phyloP scores from a whole-genome alignment of 2,113 vertebrate species.

The Chloropsis cyanopogon region DNA sequence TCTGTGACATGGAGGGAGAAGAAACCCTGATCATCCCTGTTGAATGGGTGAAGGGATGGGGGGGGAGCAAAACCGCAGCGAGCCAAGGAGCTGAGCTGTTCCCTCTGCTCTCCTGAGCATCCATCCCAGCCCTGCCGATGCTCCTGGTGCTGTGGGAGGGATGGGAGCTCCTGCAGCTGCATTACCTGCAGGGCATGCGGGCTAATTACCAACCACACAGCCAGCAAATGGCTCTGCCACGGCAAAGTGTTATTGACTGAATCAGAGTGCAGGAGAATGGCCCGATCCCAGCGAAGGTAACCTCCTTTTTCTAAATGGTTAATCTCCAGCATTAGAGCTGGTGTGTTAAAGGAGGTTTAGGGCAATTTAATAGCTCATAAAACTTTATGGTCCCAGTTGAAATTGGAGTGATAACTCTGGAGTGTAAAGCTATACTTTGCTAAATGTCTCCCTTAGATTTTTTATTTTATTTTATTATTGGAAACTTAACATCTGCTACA shows the following conservation, averaged over 20 bases:
- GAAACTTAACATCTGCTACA: conserved; percentile 70
- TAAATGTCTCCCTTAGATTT: conserved; percentile 63
- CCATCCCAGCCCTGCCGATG: rapidly evolving
- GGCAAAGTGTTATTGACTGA: conserved; percentile 39
- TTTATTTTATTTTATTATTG: conserved; percentile 57
- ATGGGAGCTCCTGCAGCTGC: neutral
- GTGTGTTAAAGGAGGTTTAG: conserved; percentile 71
- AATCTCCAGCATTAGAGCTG: conserved; percentile 58
- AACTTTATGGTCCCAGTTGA: conserved; percentile 74
- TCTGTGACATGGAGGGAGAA: neutral
- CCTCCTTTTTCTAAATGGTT: conserved; percentile 64
- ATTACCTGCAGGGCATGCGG: conserved; percentile 1
- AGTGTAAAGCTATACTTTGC: conserved; percentile 48
- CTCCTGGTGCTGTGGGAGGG: neutral
- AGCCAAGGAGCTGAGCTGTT: neutral
- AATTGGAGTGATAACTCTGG: conserved; percentile 73
- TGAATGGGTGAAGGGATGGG: neutral
- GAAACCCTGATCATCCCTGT: rapidly evolving
- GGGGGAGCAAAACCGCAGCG: neutral
- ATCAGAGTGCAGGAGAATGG: neutral
- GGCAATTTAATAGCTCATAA: conserved; percentile 79
- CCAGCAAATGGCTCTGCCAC: neutral
- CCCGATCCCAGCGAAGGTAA: conserved; percentile 25
- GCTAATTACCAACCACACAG: neutral
- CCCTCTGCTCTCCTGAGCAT: neutral